Evolutionary conservation across 1,140 invertebrate genomes (phyloP).

Genomic region (Euglossa dilemma): DNA sequence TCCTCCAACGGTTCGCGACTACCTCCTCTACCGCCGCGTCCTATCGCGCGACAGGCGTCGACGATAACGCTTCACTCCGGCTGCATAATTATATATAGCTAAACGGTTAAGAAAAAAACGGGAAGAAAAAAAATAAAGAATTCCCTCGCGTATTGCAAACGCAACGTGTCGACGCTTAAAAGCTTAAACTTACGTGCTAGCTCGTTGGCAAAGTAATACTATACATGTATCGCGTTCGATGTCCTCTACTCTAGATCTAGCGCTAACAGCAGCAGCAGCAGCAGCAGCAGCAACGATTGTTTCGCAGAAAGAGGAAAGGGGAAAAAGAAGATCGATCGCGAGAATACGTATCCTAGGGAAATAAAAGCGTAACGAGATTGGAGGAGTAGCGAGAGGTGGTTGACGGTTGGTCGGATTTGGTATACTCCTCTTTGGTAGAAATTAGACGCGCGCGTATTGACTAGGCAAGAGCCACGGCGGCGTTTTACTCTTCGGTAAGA

Average conservation of each 20-base stretch:
- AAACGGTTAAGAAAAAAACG: no score
- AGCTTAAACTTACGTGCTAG: background rate
- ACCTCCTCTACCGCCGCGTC: no score
- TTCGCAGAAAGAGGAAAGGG: background rate
- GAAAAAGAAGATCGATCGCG: background rate
- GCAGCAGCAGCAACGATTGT: no score
- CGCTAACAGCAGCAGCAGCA: background rate
- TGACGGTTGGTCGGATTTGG: constrained; percentile 19
- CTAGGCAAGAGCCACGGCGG: constrained; percentile 52
- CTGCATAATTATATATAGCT: no score
- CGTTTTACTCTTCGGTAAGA: background rate
- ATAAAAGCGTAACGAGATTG: background rate
- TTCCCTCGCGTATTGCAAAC: background rate
- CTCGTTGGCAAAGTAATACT: background rate
- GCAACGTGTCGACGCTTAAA: background rate
- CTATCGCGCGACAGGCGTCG: no score
- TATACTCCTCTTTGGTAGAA: constrained; percentile 7
- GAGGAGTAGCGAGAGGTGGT: constrained; percentile 17
- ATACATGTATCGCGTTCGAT: background rate
- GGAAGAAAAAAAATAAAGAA: no score
- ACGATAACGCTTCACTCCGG: no score
- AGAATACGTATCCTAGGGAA: background rate
- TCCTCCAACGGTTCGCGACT: no score
- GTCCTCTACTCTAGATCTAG: background rate
- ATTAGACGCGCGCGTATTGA: constrained; percentile 37